phyloP scores from a whole-genome alignment of 2,888 invertebrate species.

The Cistogaster globosa region DNA sequence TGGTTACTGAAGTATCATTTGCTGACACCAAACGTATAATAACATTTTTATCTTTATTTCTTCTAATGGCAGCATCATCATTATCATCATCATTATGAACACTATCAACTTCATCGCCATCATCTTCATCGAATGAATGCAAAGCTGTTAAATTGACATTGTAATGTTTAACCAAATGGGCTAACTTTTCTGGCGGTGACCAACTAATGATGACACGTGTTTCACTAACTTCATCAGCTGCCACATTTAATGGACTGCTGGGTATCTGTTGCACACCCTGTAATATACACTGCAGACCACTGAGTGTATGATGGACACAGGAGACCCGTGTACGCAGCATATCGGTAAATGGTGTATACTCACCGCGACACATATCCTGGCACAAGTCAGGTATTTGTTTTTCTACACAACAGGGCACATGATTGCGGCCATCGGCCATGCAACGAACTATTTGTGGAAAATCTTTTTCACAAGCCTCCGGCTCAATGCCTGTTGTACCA shows the following conservation, averaged over 20 bases:
- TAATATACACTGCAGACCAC: constrained; percentile 91
- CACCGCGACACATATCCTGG: constrained; percentile 92
- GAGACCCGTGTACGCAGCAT: constrained; percentile 93
- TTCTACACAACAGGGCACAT: constrained; percentile 92
- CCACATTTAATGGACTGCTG: constrained; percentile 88
- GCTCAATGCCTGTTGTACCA: constrained; percentile 90
- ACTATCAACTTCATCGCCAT: constrained; percentile 5
- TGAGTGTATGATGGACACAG: constrained; percentile 91
- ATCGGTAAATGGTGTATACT: constrained; percentile 92
- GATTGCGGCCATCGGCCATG: constrained; percentile 92
- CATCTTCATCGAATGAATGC: constrained; percentile 86
- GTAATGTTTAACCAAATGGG: constrained; percentile 87
- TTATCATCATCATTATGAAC: constrained; percentile 81
- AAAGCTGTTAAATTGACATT: constrained; percentile 89
- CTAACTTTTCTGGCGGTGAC: constrained; percentile 87
- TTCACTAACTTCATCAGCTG: constrained; percentile 89
- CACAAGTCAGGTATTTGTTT: constrained; percentile 93
- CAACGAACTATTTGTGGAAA: constrained; percentile 91
- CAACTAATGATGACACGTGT: constrained; percentile 89
- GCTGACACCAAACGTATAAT: constrained; percentile 83
- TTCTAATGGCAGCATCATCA: constrained; percentile 17
- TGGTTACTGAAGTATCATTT: constrained; percentile 85
- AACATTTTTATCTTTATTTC: constrained; percentile 73
- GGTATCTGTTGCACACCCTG: constrained; percentile 89
- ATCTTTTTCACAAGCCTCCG: constrained; percentile 91